phyloP scores from a whole-genome alignment of 2,113 vertebrate species.

The Heliornis fulica region DNA sequence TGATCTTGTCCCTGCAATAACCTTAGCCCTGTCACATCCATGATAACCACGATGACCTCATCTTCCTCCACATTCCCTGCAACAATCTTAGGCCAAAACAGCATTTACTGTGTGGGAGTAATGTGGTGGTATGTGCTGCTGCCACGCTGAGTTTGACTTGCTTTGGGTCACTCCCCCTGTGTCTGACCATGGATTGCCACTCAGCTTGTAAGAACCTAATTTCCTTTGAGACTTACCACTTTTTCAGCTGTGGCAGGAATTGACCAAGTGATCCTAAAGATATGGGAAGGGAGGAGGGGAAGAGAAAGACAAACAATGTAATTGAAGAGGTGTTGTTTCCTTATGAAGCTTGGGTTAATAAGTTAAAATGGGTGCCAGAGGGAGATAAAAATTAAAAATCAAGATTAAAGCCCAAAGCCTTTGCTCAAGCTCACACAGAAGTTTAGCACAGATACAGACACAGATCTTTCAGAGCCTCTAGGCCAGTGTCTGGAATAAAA shows the following conservation, averaged over 20 bases:
- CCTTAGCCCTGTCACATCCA: not conserved
- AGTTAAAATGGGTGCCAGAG: not conserved
- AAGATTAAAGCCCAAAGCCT: not conserved
- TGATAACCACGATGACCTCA: not conserved
- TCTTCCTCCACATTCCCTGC: not conserved
- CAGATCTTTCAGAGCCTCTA: not conserved
- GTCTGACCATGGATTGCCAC: not conserved
- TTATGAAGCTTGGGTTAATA: not conserved
- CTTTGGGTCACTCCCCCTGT: not conserved
- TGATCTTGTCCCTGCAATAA: not conserved
- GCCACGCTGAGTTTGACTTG: not conserved
- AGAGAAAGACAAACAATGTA: not conserved
- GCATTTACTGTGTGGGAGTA: not conserved
- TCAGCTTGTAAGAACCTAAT: not conserved
- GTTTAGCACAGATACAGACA: not conserved
- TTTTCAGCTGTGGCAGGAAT: not conserved
- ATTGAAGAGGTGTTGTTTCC: not conserved
- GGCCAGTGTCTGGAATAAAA: not conserved
- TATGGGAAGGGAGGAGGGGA: not conserved
- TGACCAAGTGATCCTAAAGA: not conserved
- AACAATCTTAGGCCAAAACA: no score
- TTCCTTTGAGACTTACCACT: not conserved
- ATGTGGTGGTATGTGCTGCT: rapidly evolving
- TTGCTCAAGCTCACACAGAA: not conserved
- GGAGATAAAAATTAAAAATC: not conserved